Conservation (phyloP, 2,888 invertebrate species). For the Mimumesa dahlbomi region DNA sequence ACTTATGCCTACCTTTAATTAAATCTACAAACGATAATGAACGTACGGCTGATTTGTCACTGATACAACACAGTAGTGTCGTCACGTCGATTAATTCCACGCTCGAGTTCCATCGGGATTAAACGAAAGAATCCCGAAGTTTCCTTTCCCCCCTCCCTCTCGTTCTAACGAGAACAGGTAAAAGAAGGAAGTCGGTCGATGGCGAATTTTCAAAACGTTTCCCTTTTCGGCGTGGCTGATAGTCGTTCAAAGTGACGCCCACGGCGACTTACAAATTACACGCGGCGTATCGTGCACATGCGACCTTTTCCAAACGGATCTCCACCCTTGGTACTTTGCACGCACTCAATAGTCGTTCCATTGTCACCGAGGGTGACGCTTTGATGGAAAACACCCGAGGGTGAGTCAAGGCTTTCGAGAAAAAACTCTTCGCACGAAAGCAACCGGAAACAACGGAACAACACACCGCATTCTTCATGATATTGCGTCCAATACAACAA, state of each 20-base stretch:
- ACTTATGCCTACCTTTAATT: slow-evolving; percentile 43
- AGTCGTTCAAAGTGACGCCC: slow-evolving; percentile 50
- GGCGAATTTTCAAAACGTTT: not conserved
- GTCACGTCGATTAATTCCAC: no score
- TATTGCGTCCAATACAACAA: slow-evolving; percentile 25
- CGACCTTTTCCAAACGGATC: slow-evolving; percentile 12
- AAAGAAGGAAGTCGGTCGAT: not conserved
- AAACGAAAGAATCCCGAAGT: not conserved
- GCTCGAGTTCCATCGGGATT: no score
- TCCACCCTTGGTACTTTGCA: slow-evolving; percentile 44
- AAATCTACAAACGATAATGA: slow-evolving; percentile 45
- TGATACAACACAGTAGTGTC: slow-evolving; percentile 1
- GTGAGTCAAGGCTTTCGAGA: slow-evolving; percentile 39
- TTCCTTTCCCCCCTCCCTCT: not conserved
- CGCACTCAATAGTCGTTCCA: slow-evolving; percentile 51
- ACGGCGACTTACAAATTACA: slow-evolving; percentile 53
- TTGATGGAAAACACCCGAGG: slow-evolving; percentile 51
- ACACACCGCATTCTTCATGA: slow-evolving; percentile 27
- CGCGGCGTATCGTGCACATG: slow-evolving; percentile 30
- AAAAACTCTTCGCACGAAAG: slow-evolving; percentile 28
- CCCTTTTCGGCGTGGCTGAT: not conserved
- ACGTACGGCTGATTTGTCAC: slow-evolving; percentile 33
- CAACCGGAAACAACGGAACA: slow-evolving; percentile 18
- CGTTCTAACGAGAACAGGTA: not conserved
- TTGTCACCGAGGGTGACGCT: slow-evolving; percentile 53